Evolutionary conservation across 2,888 invertebrate genomes (phyloP), one percentile per base, ranked within the genome.

Genomic region (Crematogaster levior): DNA sequence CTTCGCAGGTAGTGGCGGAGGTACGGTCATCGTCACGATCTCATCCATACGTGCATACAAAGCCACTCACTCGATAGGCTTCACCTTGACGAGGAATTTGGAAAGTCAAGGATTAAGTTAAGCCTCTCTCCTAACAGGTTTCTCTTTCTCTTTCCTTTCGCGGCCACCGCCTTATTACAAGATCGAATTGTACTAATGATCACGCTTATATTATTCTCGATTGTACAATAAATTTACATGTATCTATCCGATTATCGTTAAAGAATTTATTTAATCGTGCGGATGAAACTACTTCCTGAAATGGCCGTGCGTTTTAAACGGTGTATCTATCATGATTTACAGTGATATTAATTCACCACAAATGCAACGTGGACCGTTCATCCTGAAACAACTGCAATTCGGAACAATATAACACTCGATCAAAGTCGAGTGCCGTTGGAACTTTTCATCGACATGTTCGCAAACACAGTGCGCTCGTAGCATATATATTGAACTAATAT

Each of bases 11-110:
- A 92, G 84, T 87, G 92, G 85, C 85, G 93, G 91, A 81, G 93
- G 89, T 77, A 92, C 91, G 88, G 93, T 93, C 93, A 93, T 93
- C 87, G 90, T 89, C 85, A 84, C 87, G 80, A 89, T 87, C 85
- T 90, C 91, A 88, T 92, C 92, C 91, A 92, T 93, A 85, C 84
- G 87, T 85, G 84, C 90, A 88, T 90, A 86, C 88, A 84, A 88
- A 60, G 68, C 75, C 85, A 84, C 86, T 63, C 43, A 34, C 79
- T 77, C 81, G 61, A 61, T 21, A 48, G 21, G 30, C 43, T 65
- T 74, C 84, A 83, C 86, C 86, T 86, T 79, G 68, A 58, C 56
- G 51, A 68, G 77, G 77, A 79, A 68, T 79, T 79, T 79, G 56
- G 70, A 79, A 79, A 83, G 12, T 79, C 81, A 61, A 56, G 58